Base-by-base conservation (phyloP, 2,797 vertebrate genomes). In the Luscinia megarhynchos region DNA sequence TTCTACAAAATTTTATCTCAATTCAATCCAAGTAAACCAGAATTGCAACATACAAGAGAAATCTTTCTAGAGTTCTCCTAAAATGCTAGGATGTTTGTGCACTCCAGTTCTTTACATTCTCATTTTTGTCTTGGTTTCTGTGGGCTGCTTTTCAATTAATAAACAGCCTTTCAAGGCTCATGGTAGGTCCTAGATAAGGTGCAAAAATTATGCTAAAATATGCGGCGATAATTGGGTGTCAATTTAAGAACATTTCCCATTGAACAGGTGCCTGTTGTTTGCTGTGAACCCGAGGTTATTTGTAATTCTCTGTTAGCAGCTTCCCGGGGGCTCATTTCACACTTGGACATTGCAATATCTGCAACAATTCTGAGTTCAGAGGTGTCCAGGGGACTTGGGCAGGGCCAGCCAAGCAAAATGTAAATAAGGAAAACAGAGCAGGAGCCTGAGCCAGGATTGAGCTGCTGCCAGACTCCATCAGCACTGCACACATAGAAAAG, bases 191-290 rank as follows among this genome's bases (percentile, higher is more conserved):
- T 32, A 26, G 73, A 81, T 81, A 69, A 92, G 80, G 91, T 34
- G 69, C 43, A 66, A 43, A 41, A 93, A 88, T 22, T 9, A 78
- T 76, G 82, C 45, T 81, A 85, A 90, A 89, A 67, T 89, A 90
- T 81, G 87, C 48, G 53, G 76, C 59, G 83, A 80, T 91, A 96
- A 97, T 92, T 94, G 92, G 79, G 62, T 69, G 93, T 92, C 82
- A 17, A 0, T 91, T 94, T 50, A 46, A 59, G 82, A 69, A 12
- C 63, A 6, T 55, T 91, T 51, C 14, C 62, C 32, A 15, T 34
- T 3, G 76, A 84, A 53, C 89, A 95, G 89, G 87, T 88, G 82
- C 79, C 87, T 81, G 84, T 62, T 92, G 62, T 77, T 94, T 82
- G 67, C 85, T 36, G 66, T 20, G 80, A 82, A 19, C 83, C 76